Evolutionary conservation across 92 coral and sea anemone species (phyloP).

Genomic region (Bergia sp.): DNA sequence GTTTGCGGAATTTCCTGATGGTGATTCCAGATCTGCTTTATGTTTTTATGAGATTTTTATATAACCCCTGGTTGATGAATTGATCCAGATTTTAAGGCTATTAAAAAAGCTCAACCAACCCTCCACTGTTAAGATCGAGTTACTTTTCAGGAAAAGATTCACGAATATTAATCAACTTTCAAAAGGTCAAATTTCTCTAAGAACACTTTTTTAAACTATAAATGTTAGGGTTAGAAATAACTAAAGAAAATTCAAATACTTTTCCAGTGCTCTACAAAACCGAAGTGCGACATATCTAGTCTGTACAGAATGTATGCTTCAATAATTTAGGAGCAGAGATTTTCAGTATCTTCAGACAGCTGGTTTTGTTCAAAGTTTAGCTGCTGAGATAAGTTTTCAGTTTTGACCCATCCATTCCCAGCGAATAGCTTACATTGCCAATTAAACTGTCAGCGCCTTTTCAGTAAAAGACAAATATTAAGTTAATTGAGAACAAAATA

Average conservation of each 20-base stretch:
- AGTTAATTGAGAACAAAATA: conserved; percentile 36
- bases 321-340: background rate
- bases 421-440: conserved; percentile 6
- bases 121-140: background rate
- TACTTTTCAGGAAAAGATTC: background rate
- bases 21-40: background rate
- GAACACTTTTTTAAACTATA: background rate
- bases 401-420: background rate
- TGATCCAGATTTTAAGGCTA: conserved; percentile 14
- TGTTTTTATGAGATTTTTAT: conserved; percentile 6
- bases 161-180: background rate
- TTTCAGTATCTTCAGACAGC: conserved; percentile 3
- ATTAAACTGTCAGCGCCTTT: conserved; percentile 40
- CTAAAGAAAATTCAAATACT: background rate
- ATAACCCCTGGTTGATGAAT: background rate
- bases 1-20: background rate
- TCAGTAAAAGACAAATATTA: conserved; percentile 22
- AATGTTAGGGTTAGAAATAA: background rate
- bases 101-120: background rate
- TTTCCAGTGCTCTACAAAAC: background rate
- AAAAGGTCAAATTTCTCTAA: conserved; percentile 30
- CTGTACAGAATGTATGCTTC: background rate
- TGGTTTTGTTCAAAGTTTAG: conserved; percentile 5
- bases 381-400: conserved; percentile 12
- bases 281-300: background rate